Conservation (phyloP, 2,797 vertebrate genomes). For the Rhynchonycteris naso region DNA sequence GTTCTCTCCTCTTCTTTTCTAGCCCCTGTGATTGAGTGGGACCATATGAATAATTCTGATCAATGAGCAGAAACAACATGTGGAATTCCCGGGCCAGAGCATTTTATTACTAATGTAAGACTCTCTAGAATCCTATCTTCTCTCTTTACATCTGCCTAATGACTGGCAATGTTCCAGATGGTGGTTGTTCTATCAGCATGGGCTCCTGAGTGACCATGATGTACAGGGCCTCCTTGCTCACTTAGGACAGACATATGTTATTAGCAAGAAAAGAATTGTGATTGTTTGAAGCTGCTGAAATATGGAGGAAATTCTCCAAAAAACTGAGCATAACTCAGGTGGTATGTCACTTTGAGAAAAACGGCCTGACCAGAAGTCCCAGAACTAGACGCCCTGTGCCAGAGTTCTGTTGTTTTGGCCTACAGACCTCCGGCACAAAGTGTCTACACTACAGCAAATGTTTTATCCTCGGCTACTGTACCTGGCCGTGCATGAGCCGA, state of each 20-base stretch:
- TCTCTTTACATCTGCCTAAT: neutral
- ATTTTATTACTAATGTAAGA: neutral
- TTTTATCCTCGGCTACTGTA: no score
- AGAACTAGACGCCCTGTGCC: no score
- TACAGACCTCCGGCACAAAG: no score
- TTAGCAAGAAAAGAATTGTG: neutral
- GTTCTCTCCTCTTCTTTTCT: neutral
- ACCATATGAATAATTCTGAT: neutral
- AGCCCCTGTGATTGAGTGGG: neutral
- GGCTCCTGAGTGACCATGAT: neutral
- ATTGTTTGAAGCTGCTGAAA: neutral
- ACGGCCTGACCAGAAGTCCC: no score
- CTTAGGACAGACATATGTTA: no score
- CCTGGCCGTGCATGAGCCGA: no score
- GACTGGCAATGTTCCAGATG: neutral
- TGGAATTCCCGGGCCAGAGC: neutral
- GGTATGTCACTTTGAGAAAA: no score
- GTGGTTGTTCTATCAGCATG: neutral
- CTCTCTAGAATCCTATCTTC: neutral
- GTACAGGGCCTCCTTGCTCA: neutral
- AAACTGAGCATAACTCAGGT: no score
- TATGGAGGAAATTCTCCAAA: no score
- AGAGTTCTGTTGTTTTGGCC: no score
- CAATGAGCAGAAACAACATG: neutral
- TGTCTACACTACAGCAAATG: no score